A percentile compares a stretch with the other conserved stretches of the same genome.
Evolutionary conservation across 2,113 vertebrate genomes (phyloP).

Genomic region (Cardinalis cardinalis): DNA sequence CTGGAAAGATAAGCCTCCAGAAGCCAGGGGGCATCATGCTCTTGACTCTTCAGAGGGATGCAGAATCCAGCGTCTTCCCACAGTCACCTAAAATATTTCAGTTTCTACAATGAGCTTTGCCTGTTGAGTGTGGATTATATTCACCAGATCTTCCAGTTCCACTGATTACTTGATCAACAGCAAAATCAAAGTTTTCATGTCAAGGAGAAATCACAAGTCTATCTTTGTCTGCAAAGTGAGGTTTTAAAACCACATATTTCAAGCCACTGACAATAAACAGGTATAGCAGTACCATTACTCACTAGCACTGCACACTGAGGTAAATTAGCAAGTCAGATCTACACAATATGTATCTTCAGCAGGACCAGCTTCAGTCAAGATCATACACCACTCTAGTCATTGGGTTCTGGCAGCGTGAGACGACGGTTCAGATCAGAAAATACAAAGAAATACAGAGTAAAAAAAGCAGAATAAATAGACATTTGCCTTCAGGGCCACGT

Average conservation of each 20-base stretch:
- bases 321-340: not conserved
- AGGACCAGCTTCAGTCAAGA: not conserved
- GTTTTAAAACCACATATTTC: not conserved
- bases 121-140: not conserved
- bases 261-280: not conserved
- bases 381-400: not conserved
- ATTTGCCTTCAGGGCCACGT: not conserved
- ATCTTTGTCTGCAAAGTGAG: not conserved
- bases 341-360: not conserved
- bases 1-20: not conserved
- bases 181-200: not conserved
- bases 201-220: not conserved
- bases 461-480: not conserved
- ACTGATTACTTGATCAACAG: not conserved
- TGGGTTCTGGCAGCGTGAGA: not conserved
- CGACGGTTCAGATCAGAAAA: not conserved
- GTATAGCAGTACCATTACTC: not conserved
- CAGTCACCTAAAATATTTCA: not conserved
- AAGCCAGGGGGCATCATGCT: not conserved
- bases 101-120: not conserved
- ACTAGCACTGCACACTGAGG: not conserved
- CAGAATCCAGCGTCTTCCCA: not conserved
- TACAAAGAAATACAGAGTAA: not conserved
- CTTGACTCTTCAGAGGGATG: not conserved
- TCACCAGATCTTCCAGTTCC: not conserved